These are phyloP conservation scores for Eilema griseolum DNA, from an alignment of 2,888 invertebrate genomes.

Conservation along the genomic window DNA sequence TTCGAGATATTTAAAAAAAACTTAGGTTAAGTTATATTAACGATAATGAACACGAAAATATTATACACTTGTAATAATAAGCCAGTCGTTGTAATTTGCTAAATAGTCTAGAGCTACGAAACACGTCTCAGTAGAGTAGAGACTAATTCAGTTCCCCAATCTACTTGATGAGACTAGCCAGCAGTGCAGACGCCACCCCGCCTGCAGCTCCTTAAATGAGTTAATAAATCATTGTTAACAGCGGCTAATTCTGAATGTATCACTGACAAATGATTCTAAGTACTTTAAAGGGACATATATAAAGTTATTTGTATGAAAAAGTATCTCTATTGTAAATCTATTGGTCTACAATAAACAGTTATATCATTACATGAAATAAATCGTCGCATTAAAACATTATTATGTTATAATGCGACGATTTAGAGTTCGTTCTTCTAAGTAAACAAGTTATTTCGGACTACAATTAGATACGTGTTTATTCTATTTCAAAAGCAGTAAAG, in stretches of 20 bases:
- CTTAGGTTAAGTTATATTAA: no score
- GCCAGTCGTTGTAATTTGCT: background rate
- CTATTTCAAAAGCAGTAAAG: slow-evolving; percentile 38
- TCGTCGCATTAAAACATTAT: no score
- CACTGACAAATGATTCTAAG: slow-evolving; percentile 6
- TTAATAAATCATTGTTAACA: slow-evolving; percentile 75
- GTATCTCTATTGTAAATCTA: no score
- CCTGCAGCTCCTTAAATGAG: slow-evolving; percentile 66
- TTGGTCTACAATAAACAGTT: no score
- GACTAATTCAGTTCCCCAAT: slow-evolving; percentile 33
- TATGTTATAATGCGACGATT: background rate
- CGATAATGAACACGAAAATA: no score
- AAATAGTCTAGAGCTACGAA: background rate
- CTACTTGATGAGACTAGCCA: slow-evolving; percentile 40
- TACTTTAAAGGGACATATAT: background rate
- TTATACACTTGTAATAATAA: no score
- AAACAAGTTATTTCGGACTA: slow-evolving; percentile 17
- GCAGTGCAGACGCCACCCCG: slow-evolving; percentile 27
- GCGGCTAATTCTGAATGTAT: slow-evolving; percentile 49
- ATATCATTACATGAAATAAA: no score
- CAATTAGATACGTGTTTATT: slow-evolving; percentile 25
- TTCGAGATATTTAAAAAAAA: no score
- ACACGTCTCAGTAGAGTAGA: no score
- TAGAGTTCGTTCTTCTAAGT: background rate
- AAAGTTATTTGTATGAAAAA: no score